Conservation (phyloP, 37 sponge, comb jelly and placozoan genomes). For the Spongia lamella region DNA sequence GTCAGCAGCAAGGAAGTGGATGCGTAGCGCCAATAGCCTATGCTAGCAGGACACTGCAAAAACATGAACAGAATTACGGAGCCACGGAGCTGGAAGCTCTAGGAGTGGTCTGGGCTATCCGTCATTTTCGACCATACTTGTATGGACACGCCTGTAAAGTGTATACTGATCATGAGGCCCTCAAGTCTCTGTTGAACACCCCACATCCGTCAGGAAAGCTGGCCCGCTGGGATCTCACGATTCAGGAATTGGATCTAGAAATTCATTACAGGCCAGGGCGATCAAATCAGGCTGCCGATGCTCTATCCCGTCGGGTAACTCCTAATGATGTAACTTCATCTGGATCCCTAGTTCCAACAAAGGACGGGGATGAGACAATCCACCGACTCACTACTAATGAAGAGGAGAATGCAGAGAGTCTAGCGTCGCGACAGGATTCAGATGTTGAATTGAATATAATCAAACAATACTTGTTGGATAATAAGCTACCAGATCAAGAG, state of each 20-base stretch:
- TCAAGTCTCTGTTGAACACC: too few species aligned
- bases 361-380: too few species aligned
- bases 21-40: slow-evolving; percentile 6
- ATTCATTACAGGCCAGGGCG: slow-evolving; percentile 19
- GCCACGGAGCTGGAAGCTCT: slow-evolving; percentile 26
- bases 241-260: slow-evolving; percentile 26
- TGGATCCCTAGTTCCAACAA: too few species aligned
- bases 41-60: slow-evolving; percentile 29
- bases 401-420: too few species aligned
- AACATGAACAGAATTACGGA: slow-evolving; percentile 20
- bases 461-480: background rate
- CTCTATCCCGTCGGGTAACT: slow-evolving; percentile 13
- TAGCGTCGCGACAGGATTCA: too few species aligned
- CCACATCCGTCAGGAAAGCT: slow-evolving; percentile 38
- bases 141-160: slow-evolving; percentile 23
- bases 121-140: slow-evolving; percentile 17
- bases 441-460: too few species aligned
- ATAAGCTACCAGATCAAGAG: background rate
- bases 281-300: background rate
- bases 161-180: slow-evolving; percentile 26
- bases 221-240: slow-evolving; percentile 21
- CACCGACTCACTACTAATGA: too few species aligned
- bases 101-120: slow-evolving; percentile 30
- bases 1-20: slow-evolving; percentile 14
- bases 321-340: too few species aligned